A percentile compares a stretch with the other conserved stretches of the same genome.
phyloP scores from a whole-genome alignment of 2,888 invertebrate genomes.

The Chaitophorus viminalis region DNA sequence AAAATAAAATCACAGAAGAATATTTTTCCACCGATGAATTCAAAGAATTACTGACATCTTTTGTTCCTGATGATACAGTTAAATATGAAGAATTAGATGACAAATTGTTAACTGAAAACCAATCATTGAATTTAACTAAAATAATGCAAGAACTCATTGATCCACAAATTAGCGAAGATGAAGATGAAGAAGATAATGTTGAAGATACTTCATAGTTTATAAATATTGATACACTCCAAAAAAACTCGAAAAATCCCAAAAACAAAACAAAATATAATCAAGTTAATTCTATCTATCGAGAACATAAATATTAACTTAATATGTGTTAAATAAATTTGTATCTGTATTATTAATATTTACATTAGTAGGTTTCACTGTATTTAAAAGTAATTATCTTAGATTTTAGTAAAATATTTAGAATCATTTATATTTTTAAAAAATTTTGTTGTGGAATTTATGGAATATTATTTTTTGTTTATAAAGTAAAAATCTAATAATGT shows the following conservation, averaged over 20 bases:
- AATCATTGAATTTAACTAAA: slow-evolving; percentile 34
- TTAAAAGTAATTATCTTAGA: neutral
- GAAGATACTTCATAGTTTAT: neutral
- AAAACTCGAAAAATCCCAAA: too few species aligned
- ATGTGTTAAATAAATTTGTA: neutral
- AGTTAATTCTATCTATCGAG: neutral
- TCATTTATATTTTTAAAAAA: neutral
- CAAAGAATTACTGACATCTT: neutral
- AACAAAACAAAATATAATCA: neutral
- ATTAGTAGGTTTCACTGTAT: neutral
- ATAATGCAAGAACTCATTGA: slow-evolving; percentile 37
- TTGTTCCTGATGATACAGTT: neutral
- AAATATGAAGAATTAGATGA: slow-evolving; percentile 23
- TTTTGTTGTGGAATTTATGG: neutral
- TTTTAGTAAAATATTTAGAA: neutral
- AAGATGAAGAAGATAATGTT: slow-evolving; percentile 2
- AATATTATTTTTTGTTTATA: neutral
- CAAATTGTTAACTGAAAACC: slow-evolving; percentile 25
- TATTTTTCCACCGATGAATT: neutral
- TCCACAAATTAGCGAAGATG: slow-evolving; percentile 24
- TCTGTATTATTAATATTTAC: neutral
- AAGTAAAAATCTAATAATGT: neutral
- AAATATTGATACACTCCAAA: neutral
- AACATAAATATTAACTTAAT: neutral
- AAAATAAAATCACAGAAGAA: slow-evolving; percentile 4